Conservation (phyloP, 1,140 invertebrate species). For the Batillaria attramentaria region DNA sequence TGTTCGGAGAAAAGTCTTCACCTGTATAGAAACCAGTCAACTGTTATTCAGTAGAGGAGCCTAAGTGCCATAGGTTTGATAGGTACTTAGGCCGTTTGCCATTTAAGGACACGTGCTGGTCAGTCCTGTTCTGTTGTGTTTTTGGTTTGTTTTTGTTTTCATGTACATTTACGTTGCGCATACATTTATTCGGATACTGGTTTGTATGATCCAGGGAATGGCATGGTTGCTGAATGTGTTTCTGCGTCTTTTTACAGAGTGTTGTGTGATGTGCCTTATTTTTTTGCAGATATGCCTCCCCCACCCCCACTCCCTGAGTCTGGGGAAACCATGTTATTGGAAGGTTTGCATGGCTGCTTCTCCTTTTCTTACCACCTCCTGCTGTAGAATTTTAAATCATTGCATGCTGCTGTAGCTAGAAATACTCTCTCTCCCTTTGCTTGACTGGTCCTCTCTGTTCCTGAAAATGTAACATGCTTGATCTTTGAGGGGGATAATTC, state of each 20-base stretch:
- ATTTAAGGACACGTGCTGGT: no score
- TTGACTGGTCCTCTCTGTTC: neutral
- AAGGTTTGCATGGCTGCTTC: constrained; percentile 52
- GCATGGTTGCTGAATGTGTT: no score
- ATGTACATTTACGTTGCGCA: no score
- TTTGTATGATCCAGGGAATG: no score
- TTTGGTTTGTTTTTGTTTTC: no score
- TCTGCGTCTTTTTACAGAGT: neutral
- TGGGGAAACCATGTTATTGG: constrained; percentile 50
- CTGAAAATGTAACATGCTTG: neutral
- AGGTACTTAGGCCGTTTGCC: no score
- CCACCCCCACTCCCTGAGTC: constrained; percentile 73
- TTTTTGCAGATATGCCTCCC: constrained; percentile 38
- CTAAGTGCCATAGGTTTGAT: no score
- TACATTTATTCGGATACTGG: no score
- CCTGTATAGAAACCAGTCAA: no score
- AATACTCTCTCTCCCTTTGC: neutral
- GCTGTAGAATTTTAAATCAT: neutral
- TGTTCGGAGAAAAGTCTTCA: no score
- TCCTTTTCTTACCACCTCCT: neutral
- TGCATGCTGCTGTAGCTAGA: neutral
- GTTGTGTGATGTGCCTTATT: neutral
- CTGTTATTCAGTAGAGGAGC: no score
- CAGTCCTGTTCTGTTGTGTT: no score
- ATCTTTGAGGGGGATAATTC: neutral